Evolutionary conservation across 2,113 vertebrate species (phyloP).

Genomic region (Hiodon tergisus): DNA sequence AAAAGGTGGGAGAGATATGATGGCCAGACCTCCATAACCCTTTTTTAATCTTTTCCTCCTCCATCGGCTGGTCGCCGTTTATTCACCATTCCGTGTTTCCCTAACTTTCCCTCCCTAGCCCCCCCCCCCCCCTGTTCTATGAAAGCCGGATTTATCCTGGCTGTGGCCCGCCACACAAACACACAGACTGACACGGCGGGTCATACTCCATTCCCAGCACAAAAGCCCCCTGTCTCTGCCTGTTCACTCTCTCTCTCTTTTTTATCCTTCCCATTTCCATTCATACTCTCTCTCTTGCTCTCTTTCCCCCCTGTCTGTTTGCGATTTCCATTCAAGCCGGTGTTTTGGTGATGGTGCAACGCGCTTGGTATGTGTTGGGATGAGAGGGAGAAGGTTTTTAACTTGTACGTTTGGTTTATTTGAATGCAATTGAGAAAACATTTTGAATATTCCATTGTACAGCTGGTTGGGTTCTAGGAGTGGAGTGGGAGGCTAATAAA

Average conservation of each 20-base stretch:
- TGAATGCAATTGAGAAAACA: background rate
- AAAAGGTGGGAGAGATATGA: background rate
- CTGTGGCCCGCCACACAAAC: conserved; percentile 38
- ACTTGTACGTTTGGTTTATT: background rate
- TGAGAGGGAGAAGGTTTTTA: conserved; percentile 5
- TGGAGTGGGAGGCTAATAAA: too few relatives aligned
- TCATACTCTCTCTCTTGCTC: background rate
- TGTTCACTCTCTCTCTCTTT: background rate
- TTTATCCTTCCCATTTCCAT: background rate
- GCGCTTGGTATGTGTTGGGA: conserved; percentile 22
- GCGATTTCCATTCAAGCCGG: conserved; percentile 16
- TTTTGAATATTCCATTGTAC: too few relatives aligned
- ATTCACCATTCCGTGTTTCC: background rate
- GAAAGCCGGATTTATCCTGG: conserved; percentile 34
- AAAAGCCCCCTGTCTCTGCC: conserved; percentile 10
- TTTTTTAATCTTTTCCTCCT: background rate
- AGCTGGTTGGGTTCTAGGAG: too few relatives aligned
- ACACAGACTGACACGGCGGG: conserved; percentile 39
- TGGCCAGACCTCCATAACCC: background rate
- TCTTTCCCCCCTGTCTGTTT: background rate
- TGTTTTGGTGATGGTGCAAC: conserved; percentile 9
- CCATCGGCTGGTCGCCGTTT: background rate
- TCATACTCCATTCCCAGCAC: conserved; percentile 41
- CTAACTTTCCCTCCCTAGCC: background rate
- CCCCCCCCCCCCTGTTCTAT: background rate